Evolutionary conservation across 2,113 vertebrate genomes (phyloP).

Genomic region (Strigops habroptila): DNA sequence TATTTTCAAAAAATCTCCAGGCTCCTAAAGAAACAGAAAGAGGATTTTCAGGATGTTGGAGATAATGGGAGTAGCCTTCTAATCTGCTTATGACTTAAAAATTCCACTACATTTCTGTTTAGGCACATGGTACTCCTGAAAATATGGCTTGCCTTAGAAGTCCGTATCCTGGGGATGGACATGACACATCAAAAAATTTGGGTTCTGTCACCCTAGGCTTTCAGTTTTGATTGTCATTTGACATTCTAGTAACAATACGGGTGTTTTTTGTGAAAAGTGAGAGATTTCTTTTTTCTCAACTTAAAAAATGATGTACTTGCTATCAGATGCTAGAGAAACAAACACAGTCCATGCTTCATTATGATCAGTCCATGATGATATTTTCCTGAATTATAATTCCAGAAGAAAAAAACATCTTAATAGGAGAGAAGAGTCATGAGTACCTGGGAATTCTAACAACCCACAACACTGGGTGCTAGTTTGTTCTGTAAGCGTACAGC

Average conservation of each 20-base stretch:
- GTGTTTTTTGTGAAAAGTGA: background rate
- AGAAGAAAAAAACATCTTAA: background rate
- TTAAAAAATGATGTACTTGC: background rate
- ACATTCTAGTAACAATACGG: background rate
- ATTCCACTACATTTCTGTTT: background rate
- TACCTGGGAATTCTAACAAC: background rate
- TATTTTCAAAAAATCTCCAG: background rate
- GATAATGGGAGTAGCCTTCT: background rate
- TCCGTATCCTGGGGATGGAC: background rate
- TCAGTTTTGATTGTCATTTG: background rate
- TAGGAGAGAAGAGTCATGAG: background rate
- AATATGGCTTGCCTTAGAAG: background rate
- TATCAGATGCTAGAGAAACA: background rate
- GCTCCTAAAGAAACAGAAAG: background rate
- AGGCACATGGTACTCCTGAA: background rate
- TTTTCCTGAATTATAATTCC: background rate
- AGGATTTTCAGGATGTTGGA: background rate
- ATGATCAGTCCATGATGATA: background rate
- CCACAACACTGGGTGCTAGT: background rate
- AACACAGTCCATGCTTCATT: background rate
- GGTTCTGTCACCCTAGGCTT: background rate
- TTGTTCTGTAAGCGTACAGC: background rate
- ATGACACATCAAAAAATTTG: background rate
- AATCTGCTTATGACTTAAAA: constrained; percentile 18
- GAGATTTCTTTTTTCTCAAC: background rate